phyloP scores from a whole-genome alignment of 2,888 invertebrate genomes.

The Unio pictorum region DNA sequence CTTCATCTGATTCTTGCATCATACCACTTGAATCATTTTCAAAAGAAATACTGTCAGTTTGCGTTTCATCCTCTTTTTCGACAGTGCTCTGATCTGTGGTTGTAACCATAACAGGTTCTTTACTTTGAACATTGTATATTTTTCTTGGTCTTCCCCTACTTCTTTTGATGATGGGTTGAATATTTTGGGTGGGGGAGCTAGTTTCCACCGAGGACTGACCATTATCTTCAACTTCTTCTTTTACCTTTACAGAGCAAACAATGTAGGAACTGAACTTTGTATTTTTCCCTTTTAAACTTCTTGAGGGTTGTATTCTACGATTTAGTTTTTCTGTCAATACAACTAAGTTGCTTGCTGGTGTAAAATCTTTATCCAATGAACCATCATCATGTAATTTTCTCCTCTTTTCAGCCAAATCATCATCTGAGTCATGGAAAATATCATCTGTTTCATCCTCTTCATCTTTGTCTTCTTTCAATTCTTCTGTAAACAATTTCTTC shows the following conservation, averaged over 20 bases:
- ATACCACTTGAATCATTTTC: too few relatives aligned
- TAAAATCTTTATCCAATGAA: constrained; percentile 28
- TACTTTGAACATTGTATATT: constrained; percentile 1
- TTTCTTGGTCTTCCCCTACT: constrained; percentile 36
- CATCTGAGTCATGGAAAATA: constrained; percentile 10
- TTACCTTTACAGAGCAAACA: constrained; percentile 23
- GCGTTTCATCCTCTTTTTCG: too few relatives aligned
- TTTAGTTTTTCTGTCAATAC: constrained; percentile 5
- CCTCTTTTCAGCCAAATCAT: constrained; percentile 6
- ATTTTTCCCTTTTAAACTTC: constrained; percentile 44
- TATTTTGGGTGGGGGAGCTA: too few relatives aligned
- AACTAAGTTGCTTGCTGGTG: constrained; percentile 18
- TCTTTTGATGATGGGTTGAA: constrained; percentile 26
- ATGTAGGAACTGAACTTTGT: constrained; percentile 35
- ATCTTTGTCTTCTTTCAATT: neutral
- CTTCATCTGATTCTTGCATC: neutral
- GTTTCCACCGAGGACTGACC: neutral
- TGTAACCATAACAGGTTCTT: too few relatives aligned
- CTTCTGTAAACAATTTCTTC: too few relatives aligned
- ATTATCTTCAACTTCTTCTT: constrained; percentile 8
- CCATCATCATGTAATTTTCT: constrained; percentile 9
- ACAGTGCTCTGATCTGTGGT: too few relatives aligned
- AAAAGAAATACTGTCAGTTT: too few relatives aligned
- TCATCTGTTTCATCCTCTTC: constrained; percentile 11
- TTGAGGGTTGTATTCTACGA: constrained; percentile 38